phyloP scores from a whole-genome alignment of 2,797 vertebrate species.

The Spatula clypeata region DNA sequence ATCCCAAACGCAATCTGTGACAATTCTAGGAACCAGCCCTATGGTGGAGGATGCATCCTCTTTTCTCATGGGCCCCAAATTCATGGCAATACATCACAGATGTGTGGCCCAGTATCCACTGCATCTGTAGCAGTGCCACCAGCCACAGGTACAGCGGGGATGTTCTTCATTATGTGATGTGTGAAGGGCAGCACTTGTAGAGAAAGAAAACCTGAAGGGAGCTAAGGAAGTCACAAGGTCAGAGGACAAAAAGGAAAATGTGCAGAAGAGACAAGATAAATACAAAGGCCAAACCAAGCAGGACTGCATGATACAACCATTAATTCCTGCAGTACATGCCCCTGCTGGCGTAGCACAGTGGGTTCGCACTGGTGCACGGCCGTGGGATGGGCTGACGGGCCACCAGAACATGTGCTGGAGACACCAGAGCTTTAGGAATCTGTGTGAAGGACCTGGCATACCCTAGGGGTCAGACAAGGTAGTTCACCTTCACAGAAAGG shows the following conservation, averaged over 20 bases:
- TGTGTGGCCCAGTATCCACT: accelerated
- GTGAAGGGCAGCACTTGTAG: background rate
- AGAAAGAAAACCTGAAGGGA: background rate
- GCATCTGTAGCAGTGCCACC: background rate
- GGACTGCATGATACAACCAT: background rate
- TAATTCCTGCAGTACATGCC: accelerated
- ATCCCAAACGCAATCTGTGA: accelerated
- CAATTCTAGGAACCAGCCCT: background rate
- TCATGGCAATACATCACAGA: background rate
- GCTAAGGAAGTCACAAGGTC: background rate
- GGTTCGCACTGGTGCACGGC: background rate
- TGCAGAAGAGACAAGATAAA: background rate
- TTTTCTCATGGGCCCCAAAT: background rate
- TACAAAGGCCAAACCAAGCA: background rate
- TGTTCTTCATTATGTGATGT: background rate
- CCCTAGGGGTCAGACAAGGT: background rate
- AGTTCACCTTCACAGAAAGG: background rate
- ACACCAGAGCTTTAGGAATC: background rate
- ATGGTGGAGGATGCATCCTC: background rate
- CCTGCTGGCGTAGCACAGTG: background rate
- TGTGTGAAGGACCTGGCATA: background rate
- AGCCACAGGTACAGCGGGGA: accelerated
- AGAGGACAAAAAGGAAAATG: background rate
- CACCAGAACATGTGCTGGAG: background rate
- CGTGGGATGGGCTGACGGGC: background rate